Percentiles rank a stretch among this genome's conserved stretches.
Evolutionary conservation across 1,140 invertebrate genomes (phyloP).

Genomic region (Eupeodes corollae): DNA sequence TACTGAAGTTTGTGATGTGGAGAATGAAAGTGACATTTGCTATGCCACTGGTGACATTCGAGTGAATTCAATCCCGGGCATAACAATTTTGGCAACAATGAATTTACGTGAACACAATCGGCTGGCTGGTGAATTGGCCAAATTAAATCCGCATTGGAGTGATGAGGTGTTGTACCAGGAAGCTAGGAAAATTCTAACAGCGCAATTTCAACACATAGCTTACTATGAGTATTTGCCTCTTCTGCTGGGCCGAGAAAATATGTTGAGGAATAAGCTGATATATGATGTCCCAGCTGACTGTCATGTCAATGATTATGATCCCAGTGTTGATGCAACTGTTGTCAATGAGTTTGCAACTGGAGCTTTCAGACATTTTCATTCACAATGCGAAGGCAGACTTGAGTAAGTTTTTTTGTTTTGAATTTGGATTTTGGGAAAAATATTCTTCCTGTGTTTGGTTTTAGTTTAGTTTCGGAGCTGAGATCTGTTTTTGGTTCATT

Average conservation of each 20-base stretch:
- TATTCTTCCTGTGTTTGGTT: conserved; percentile 7
- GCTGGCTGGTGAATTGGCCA: conserved; percentile 56
- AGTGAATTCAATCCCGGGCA: conserved; percentile 75
- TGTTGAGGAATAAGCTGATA: conserved; percentile 56
- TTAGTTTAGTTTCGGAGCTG: conserved; percentile 52
- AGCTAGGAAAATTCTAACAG: conserved; percentile 63
- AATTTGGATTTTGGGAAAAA: background rate
- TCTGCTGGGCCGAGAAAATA: conserved; percentile 56
- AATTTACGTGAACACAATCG: conserved; percentile 84
- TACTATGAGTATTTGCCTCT: conserved; percentile 81
- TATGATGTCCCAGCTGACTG: conserved; percentile 47
- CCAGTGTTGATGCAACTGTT: conserved; percentile 61
- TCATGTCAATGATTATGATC: conserved; percentile 78
- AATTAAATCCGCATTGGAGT: conserved; percentile 76
- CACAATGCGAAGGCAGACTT: conserved; percentile 63
- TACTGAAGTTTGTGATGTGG: conserved; percentile 48
- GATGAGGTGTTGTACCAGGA: conserved; percentile 84
- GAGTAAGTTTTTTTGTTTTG: conserved; percentile 44
- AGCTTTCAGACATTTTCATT: conserved; percentile 81
- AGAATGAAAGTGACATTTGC: conserved; percentile 49
- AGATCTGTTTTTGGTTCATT: conserved; percentile 45
- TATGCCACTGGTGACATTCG: conserved; percentile 67
- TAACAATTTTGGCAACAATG: conserved; percentile 72
- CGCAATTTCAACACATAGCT: conserved; percentile 70
- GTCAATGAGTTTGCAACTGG: conserved; percentile 78